Evolutionary conservation across 2,797 vertebrate genomes (phyloP).

Genomic region (Tympanoctomys barrerae): DNA sequence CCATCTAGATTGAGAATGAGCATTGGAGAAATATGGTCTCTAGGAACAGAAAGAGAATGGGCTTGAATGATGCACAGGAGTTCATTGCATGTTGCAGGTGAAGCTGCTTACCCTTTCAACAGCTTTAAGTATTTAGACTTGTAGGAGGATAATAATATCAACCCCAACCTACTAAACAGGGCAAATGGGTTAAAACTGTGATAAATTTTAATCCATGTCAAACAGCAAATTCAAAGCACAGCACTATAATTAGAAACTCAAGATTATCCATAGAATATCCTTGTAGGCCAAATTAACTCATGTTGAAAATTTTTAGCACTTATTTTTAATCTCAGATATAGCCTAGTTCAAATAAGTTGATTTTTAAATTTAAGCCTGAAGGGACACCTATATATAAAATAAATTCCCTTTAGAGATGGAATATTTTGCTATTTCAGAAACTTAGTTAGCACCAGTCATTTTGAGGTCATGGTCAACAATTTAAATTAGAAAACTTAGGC

Average conservation of each 20-base stretch:
- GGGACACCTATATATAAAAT: neutral
- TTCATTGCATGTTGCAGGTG: conserved; percentile 45
- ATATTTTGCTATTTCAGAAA: conserved; percentile 48
- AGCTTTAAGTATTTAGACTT: conserved; percentile 66
- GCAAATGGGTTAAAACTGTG: conserved; percentile 77
- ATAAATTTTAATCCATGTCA: conserved; percentile 76
- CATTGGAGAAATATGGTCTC: neutral
- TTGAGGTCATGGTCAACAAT: conserved; percentile 10
- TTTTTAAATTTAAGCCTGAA: conserved; percentile 55
- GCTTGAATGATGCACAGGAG: conserved; percentile 67
- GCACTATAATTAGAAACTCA: conserved; percentile 74
- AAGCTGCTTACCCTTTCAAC: conserved; percentile 70
- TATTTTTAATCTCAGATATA: conserved; percentile 69
- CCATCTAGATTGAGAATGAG: neutral
- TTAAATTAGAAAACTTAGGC: conserved; percentile 28
- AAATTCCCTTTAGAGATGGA: conserved; percentile 12
- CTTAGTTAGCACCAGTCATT: neutral
- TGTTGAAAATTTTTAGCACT: conserved; percentile 7
- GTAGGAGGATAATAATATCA: conserved; percentile 72
- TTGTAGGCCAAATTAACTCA: conserved; percentile 69
- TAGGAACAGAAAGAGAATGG: neutral
- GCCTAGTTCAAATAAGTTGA: conserved; percentile 65
- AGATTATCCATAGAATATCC: conserved; percentile 72
- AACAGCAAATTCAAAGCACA: conserved; percentile 74
- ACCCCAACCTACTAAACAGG: conserved; percentile 65